Conservation (phyloP, 1,140 invertebrate genomes). For the Temnothorax longispinosus region DNA sequence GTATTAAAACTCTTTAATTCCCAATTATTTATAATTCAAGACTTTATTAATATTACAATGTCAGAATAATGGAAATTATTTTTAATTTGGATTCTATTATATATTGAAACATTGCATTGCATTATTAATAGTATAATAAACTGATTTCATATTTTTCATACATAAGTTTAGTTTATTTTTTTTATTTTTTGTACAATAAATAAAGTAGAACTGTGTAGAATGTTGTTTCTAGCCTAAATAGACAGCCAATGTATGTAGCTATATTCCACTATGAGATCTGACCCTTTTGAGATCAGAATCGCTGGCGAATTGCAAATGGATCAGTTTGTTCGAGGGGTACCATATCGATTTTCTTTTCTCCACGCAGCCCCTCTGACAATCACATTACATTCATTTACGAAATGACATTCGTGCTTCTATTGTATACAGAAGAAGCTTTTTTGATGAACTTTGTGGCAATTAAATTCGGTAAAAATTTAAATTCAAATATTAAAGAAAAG, state of each 20-base stretch:
- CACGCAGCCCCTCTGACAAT: constrained; percentile 40
- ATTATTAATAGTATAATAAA: neutral
- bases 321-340: constrained; percentile 74
- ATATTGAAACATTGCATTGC: neutral
- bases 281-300: constrained; percentile 38
- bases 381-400: constrained; percentile 30
- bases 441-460: neutral
- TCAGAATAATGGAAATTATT: neutral
- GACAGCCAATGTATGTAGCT: neutral
- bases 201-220: neutral
- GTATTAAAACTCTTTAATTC: neutral
- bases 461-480: neutral
- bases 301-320: constrained; percentile 78
- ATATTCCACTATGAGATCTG: neutral
- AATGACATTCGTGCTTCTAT: constrained; percentile 11
- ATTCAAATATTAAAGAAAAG: neutral
- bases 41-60: neutral
- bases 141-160: neutral
- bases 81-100: neutral
- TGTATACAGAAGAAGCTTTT: neutral
- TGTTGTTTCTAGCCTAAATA: neutral
- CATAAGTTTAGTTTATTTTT: neutral
- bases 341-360: constrained; percentile 63
- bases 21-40: neutral
- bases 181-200: neutral